Base-by-base conservation (phyloP, 1,140 invertebrate genomes). In the Drosophila athabasca region DNA sequence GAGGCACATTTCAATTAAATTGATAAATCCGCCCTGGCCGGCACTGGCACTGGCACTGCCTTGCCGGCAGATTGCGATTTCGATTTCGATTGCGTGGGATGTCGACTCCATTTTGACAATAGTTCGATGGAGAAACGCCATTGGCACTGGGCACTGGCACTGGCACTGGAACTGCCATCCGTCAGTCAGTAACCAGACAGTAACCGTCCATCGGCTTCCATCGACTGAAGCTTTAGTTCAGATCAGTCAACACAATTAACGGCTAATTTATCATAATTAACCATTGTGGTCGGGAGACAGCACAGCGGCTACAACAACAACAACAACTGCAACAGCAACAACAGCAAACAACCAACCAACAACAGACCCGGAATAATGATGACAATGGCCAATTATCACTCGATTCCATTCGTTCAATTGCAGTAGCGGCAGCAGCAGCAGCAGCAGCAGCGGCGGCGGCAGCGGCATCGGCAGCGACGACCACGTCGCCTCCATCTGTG, bases 191-290 rank as follows among this genome's bases (percentile, higher is more conserved):
- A 24, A 3, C 0, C 24, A 24, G 53, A 78, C 71, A 58, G 35
- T 39, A 11, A 39, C 35, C 35, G 13, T 13, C 35, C 35, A 39
- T 39, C 4, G 35, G 35, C 35, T 39, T 39, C 11, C 35, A 39
- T 39, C 4, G 35, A 11, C 35, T 39, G 13, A 4, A 13, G 35
- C 3, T 39, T 35, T 11, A 39, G 66, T 65, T 79, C 67, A 64
- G 68, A 72, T 84, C 60, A 82, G 76, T 78, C 70, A 89, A 89
- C 81, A 84, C 80, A 89, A 89, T 89, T 89, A 84, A 79, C 82
- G 60, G 68, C 76, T 89, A 89, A 89, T 89, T 84, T 80, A 84
- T 89, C 85, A 89, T 89, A 89, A 84, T 89, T 89, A 89, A 89
- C 55, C 85, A 89, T 90, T 89, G 87, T 89, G 66, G 58, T 31